A percentile compares a stretch with the other conserved stretches of the same genome.
Evolutionary conservation across 2,888 invertebrate species (phyloP).

Genomic region (Matsumyia berberina): DNA sequence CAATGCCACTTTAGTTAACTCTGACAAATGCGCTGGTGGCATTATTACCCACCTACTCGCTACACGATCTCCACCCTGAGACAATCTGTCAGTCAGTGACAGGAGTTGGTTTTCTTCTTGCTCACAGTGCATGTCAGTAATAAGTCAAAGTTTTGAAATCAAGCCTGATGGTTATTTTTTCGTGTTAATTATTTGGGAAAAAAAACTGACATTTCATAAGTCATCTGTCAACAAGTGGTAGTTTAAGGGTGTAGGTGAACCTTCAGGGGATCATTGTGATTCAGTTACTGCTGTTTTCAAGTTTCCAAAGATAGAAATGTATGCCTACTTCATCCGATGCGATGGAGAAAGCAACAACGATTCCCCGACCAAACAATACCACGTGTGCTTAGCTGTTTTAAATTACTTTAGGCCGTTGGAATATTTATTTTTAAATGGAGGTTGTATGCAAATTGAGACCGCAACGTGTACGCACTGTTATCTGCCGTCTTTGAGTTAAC

Average conservation of each 20-base stretch:
- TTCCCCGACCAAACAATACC: constrained; percentile 7
- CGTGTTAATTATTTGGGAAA: constrained; percentile 55
- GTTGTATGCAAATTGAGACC: constrained; percentile 44
- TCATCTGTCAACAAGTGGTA: constrained; percentile 2
- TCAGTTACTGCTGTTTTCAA: constrained; percentile 4
- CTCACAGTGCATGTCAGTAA: constrained; percentile 60
- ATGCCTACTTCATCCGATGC: neutral
- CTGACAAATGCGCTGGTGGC: constrained; percentile 36
- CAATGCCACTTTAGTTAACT: constrained; percentile 39
- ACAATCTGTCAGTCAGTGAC: constrained; percentile 69
- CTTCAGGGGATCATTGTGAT: neutral
- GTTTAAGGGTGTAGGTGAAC: too few species aligned
- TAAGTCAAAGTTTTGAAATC: constrained; percentile 60
- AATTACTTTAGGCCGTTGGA: constrained; percentile 23
- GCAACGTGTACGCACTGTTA: constrained; percentile 9
- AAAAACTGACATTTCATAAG: constrained; percentile 43
- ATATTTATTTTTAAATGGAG: constrained; percentile 16
- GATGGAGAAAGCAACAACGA: constrained; percentile 31
- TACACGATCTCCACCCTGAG: constrained; percentile 60
- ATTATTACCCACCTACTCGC: constrained; percentile 33
- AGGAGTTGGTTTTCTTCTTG: constrained; percentile 27
- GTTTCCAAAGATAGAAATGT: constrained; percentile 7
- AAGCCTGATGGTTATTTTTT: constrained; percentile 10
- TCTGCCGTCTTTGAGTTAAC: constrained; percentile 25
- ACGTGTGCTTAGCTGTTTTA: constrained; percentile 28